A percentile compares a stretch with the other conserved stretches of the same genome.
phyloP scores from a whole-genome alignment of 1,140 invertebrate genomes.

The Ditylenchus dipsaci region DNA sequence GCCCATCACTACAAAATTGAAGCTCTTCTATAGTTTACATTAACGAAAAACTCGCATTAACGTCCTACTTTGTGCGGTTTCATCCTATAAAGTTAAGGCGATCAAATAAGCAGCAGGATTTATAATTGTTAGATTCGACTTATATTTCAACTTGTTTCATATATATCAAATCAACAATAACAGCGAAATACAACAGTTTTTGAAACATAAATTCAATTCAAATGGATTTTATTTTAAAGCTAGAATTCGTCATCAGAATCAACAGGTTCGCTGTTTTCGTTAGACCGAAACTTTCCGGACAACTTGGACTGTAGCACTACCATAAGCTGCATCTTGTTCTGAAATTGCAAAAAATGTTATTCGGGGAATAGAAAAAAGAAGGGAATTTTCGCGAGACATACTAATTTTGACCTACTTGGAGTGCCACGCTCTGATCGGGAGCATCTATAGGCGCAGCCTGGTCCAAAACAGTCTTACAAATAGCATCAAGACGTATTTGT shows the following conservation, averaged over 20 bases:
- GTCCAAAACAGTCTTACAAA: conserved; percentile 25
- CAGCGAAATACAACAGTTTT: too few relatives aligned
- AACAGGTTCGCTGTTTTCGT: background rate
- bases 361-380: background rate
- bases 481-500: conserved; percentile 26
- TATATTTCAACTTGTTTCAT: too few relatives aligned
- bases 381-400: background rate
- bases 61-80: too few relatives aligned
- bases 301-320: background rate
- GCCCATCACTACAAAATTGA: too few relatives aligned
- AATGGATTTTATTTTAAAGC: too few relatives aligned
- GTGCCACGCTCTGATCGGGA: conserved; percentile 9
- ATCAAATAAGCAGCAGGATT: too few relatives aligned
- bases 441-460: conserved; percentile 12
- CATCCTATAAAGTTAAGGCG: too few relatives aligned
- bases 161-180: too few relatives aligned
- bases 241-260: conserved; percentile 1
- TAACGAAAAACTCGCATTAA: too few relatives aligned
- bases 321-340: background rate
- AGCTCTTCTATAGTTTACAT: too few relatives aligned
- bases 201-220: too few relatives aligned
- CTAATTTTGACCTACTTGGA: conserved; percentile 8
- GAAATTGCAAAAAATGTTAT: background rate
- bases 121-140: too few relatives aligned
- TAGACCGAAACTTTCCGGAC: background rate